Conservation (phyloP, 2,113 vertebrate species). For the Nesospiza acunhae region DNA sequence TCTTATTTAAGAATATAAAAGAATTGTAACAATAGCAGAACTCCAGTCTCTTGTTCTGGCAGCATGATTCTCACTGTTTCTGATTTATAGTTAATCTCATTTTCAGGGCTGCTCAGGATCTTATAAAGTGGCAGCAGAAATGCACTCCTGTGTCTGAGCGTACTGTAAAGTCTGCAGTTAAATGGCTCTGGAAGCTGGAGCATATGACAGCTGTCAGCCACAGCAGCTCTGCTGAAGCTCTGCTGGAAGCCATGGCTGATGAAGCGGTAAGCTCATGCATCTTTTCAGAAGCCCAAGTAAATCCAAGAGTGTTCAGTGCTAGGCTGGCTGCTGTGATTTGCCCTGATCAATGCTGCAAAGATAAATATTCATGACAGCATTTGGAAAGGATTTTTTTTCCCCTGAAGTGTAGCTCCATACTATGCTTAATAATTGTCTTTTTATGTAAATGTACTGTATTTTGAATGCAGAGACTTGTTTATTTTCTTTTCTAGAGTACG, state of each 20-base stretch:
- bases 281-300: slow-evolving; percentile 38
- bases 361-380: slow-evolving; percentile 38
- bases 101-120: slow-evolving; percentile 69
- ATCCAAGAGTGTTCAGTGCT: not conserved
- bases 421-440: not conserved
- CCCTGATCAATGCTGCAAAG: slow-evolving; percentile 13
- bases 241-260: slow-evolving; percentile 76
- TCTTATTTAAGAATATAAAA: not conserved
- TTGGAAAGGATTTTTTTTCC: not conserved
- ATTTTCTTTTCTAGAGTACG: slow-evolving; percentile 16
- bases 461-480: slow-evolving; percentile 25
- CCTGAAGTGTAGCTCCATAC: not conserved
- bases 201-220: slow-evolving; percentile 24
- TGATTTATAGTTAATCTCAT: not conserved
- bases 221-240: slow-evolving; percentile 44
- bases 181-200: slow-evolving; percentile 70
- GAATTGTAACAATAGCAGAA: not conserved
- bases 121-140: slow-evolving; percentile 73
- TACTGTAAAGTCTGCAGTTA: slow-evolving; percentile 67
- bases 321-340: not conserved
- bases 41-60: not conserved
- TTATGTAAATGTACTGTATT: slow-evolving; percentile 33
- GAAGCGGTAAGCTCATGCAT: slow-evolving; percentile 63
- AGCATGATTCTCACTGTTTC: not conserved
- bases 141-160: slow-evolving; percentile 54